phyloP scores from a whole-genome alignment of 2,888 invertebrate genomes.

The Geophilus truncorum region DNA sequence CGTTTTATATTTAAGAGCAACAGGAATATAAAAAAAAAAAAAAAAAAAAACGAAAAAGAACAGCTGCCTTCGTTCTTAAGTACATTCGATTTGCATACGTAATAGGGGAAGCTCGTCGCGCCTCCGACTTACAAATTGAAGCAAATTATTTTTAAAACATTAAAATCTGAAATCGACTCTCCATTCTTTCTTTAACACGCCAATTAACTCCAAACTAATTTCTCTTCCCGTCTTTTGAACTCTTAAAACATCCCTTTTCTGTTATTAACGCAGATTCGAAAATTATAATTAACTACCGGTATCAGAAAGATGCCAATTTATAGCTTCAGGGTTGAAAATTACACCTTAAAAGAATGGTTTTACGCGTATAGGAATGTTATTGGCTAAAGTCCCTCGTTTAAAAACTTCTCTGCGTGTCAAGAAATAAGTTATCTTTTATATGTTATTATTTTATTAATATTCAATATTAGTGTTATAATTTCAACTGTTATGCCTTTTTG shows the following conservation, averaged over 20 bases:
- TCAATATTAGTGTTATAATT: too few relatives aligned
- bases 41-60: neutral
- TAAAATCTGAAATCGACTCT: neutral
- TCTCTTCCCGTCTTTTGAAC: neutral
- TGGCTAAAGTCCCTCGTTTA: too few relatives aligned
- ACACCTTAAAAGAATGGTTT: too few relatives aligned
- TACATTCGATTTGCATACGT: conserved; percentile 17
- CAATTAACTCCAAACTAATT: neutral
- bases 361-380: too few relatives aligned
- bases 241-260: neutral
- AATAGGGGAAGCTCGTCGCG: neutral
- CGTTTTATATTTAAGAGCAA: conserved; percentile 13
- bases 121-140: neutral
- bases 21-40: neutral
- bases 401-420: too few relatives aligned
- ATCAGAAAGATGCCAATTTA: too few relatives aligned
- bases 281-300: too few relatives aligned
- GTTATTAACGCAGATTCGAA: too few relatives aligned
- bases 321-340: too few relatives aligned
- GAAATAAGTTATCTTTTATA: too few relatives aligned
- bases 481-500: too few relatives aligned
- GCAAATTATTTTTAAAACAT: neutral
- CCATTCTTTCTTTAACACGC: neutral
- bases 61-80: conserved; percentile 12
- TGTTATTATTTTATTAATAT: too few relatives aligned